These are phyloP conservation scores for Anastrepha ludens DNA, from an alignment of 1,140 invertebrate genomes.

Conservation along the genomic window DNA sequence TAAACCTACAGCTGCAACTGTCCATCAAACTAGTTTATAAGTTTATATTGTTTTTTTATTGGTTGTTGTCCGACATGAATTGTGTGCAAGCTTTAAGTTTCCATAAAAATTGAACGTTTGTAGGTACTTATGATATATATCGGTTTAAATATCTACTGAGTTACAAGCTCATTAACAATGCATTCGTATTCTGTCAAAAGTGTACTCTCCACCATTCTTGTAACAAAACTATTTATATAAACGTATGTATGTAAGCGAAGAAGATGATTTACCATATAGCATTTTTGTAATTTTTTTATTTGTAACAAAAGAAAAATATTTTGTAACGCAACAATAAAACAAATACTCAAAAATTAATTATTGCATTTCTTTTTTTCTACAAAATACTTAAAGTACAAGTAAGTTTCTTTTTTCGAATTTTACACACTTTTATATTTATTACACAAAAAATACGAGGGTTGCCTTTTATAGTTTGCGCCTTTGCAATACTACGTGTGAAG, in stretches of 20 bases:
- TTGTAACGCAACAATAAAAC: slow-evolving; percentile 44
- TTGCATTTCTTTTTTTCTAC: too few relatives aligned
- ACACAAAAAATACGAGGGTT: too few relatives aligned
- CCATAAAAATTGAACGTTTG: not conserved
- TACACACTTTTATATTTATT: too few relatives aligned
- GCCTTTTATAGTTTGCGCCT: too few relatives aligned
- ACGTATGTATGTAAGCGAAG: slow-evolving; percentile 40
- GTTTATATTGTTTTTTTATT: slow-evolving; percentile 39
- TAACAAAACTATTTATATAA: slow-evolving; percentile 41
- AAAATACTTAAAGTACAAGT: too few relatives aligned
- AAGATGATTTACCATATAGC: slow-evolving; percentile 34
- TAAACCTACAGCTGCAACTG: not conserved
- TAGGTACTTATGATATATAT: not conserved
- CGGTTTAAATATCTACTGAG: not conserved
- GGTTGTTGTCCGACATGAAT: slow-evolving; percentile 13
- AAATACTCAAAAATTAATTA: slow-evolving; percentile 28
- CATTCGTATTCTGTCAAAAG: not conserved
- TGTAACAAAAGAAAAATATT: not conserved
- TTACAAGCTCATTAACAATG: too few relatives aligned
- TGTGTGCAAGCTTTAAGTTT: slow-evolving; percentile 44
- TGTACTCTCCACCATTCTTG: slow-evolving; percentile 10
- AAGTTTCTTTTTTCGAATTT: too few relatives aligned
- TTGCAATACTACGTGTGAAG: too few relatives aligned
- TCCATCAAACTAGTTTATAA: slow-evolving; percentile 16
- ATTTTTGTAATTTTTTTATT: slow-evolving; percentile 44